Percentiles rank a stretch among this genome's conserved stretches.
Conservation (phyloP, 1,140 invertebrate species). For the Neomicropteryx cornuta region DNA sequence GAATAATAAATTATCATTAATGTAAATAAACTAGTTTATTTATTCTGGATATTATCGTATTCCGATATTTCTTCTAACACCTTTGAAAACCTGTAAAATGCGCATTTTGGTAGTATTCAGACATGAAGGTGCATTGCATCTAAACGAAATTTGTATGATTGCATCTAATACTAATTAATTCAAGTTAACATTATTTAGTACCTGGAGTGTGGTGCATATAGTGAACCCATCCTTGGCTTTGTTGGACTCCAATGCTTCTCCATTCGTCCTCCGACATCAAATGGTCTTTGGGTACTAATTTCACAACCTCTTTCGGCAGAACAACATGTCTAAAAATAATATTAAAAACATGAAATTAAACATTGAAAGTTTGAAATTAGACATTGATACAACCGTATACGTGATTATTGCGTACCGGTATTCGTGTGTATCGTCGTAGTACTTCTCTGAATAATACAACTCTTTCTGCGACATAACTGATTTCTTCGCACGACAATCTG, state of each 20-base stretch:
- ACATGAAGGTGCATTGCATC: too few relatives aligned
- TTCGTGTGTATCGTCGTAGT: conserved; percentile 77
- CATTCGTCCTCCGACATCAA: conserved; percentile 88
- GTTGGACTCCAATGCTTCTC: conserved; percentile 85
- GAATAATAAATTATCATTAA: too few relatives aligned
- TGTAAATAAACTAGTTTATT: too few relatives aligned
- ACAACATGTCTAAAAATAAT: conserved; percentile 74
- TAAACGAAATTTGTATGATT: too few relatives aligned
- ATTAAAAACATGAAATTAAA: conserved; percentile 7
- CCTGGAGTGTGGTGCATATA: conserved; percentile 91
- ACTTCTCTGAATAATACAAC: conserved; percentile 89
- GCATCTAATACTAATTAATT: too few relatives aligned
- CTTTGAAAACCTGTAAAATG: too few relatives aligned
- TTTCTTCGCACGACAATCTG: too few relatives aligned
- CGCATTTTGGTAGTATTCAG: too few relatives aligned
- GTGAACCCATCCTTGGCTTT: conserved; percentile 90
- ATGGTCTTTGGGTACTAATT: conserved; percentile 79
- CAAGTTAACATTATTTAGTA: conserved; percentile 24
- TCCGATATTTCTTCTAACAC: too few relatives aligned
- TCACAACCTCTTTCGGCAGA: conserved; percentile 82
- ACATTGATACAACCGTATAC: not conserved
- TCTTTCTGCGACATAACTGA: too few relatives aligned
- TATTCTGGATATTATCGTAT: too few relatives aligned
- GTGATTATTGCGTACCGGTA: conserved; percentile 51
- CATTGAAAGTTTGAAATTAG: not conserved